Base-by-base conservation (phyloP, 2,797 vertebrate species). In the Crenichthys baileyi region DNA sequence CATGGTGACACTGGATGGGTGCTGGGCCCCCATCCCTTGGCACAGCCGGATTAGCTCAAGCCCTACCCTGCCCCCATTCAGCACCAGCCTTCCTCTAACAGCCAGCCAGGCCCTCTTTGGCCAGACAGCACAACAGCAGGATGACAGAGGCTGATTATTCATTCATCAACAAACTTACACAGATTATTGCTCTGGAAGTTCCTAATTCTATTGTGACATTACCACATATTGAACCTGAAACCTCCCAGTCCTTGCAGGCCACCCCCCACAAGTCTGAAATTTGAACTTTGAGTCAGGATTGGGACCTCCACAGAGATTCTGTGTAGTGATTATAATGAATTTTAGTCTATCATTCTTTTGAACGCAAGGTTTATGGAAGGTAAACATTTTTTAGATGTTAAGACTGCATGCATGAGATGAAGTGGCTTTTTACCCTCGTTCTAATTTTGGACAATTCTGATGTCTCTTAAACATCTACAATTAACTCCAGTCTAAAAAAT, bases 91-190 rank as follows among this genome's bases (percentile, higher is more conserved):
- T 86, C 87, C 88, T 89, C 89, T 90, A 92, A 92, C 88, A 87
- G 50, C 83, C 79, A 89, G 79, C 58, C 85, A 58, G 56, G 56
- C 79, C 80, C 74, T 71, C 78, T 89, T 83, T 81, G 84, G 77
- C 83, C 81, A 81, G 75, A 87, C 85, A 88, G 87, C n/a, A 86
- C 81, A 79, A 36, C 82, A 63, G 89, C 82, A 88, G 92, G 91
- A 92, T 95, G 94, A 90, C 74, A 78, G 77, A 83, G 81, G 86
- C 90, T 94, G 94, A 95, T 95, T 94, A 94, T 86, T 91, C 87
- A 80, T 80, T 75, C 76, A 53, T 1, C 58, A 74, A 83, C 78
- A 76, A 72, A 44, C 81, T 83, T 83, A 80, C 82, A 79, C 75
- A n/a, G 82, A 88, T 65, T 80, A 77, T 76, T 79, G 58, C 79